phyloP scores from a whole-genome alignment of 2,113 vertebrate genomes.

The Tor tambroides region DNA sequence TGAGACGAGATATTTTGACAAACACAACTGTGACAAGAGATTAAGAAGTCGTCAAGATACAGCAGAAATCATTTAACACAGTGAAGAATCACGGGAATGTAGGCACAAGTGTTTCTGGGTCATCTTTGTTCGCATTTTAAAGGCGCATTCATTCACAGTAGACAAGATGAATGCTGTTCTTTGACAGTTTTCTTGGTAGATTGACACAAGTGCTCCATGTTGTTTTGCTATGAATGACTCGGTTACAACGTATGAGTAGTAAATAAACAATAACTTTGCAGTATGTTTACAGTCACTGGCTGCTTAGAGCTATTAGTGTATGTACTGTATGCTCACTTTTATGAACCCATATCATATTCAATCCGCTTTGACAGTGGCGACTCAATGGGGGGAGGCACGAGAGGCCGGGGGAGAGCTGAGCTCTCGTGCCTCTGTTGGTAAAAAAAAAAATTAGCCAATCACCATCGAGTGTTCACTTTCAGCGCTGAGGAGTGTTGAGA shows the following conservation, averaged over 20 bases:
- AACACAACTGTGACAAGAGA: background rate
- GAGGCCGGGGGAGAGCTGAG: no score
- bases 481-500: no score
- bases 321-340: background rate
- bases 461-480: no score
- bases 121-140: background rate
- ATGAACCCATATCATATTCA: constrained; percentile 6
- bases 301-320: background rate
- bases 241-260: background rate
- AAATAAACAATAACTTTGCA: constrained; percentile 8
- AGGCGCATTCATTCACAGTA: background rate
- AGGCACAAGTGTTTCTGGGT: background rate
- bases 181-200: background rate
- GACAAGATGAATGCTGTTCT: background rate
- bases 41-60: background rate
- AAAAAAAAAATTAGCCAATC: no score
- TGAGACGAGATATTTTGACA: background rate
- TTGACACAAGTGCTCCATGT: background rate
- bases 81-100: background rate
- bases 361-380: no score
- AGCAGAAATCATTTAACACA: background rate
- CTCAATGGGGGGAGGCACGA: no score
- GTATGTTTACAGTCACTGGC: background rate
- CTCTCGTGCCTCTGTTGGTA: no score
- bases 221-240: background rate